These are phyloP conservation scores for Chaunax sp. DNA, from an alignment of 2,797 vertebrate species.

Conservation along the genomic window DNA sequence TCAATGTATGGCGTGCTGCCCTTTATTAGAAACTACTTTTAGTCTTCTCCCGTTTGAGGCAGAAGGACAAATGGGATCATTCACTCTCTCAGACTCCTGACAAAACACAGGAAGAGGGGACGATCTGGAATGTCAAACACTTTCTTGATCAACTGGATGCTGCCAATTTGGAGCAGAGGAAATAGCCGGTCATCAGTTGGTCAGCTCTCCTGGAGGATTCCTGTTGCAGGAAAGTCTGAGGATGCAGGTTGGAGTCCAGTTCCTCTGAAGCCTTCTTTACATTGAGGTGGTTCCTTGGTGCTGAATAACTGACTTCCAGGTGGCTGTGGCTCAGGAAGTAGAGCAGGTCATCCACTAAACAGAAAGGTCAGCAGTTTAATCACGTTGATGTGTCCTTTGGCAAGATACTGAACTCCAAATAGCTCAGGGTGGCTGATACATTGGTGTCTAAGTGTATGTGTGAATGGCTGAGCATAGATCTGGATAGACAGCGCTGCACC, in stretches of 20 bases:
- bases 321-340: background rate
- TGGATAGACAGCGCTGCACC: too few relatives aligned
- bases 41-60: slow-evolving; percentile 37
- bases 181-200: background rate
- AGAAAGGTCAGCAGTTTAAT: too few relatives aligned
- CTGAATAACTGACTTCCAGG: background rate
- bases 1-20: slow-evolving; percentile 43
- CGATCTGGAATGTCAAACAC: slow-evolving; percentile 3
- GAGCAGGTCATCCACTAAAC: background rate
- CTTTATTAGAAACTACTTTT: slow-evolving; percentile 46
- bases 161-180: slow-evolving; percentile 6
- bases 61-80: slow-evolving; percentile 45
- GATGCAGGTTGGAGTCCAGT: background rate
- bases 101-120: background rate
- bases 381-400: too few relatives aligned
- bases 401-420: too few relatives aligned
- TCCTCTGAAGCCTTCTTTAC: background rate
- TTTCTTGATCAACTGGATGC: slow-evolving; percentile 3
- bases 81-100: slow-evolving; percentile 15
- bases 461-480: too few relatives aligned
- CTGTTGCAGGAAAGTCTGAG: background rate
- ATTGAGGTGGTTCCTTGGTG: too few relatives aligned
- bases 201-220: background rate
- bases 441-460: too few relatives aligned
- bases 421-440: too few relatives aligned